phyloP scores from a whole-genome alignment of 2,888 invertebrate genomes.

The Linyphia triangularis region DNA sequence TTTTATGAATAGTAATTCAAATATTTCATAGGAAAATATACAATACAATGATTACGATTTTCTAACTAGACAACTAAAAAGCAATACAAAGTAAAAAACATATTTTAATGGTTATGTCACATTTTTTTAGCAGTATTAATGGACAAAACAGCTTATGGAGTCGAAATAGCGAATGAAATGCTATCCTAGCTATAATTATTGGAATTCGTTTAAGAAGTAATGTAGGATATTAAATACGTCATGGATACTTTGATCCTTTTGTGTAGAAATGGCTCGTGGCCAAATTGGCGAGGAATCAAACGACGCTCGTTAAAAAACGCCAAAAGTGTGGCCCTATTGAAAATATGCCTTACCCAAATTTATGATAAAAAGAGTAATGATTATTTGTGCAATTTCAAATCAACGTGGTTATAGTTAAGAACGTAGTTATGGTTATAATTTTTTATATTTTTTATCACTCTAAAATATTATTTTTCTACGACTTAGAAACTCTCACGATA shows the following conservation, averaged over 20 bases:
- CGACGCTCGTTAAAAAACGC: conserved; percentile 6
- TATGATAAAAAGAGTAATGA: not conserved
- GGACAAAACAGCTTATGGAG: not conserved
- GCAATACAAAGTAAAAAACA: not conserved
- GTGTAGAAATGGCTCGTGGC: conserved; percentile 11
- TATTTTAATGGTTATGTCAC: no score
- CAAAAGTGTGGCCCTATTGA: not conserved
- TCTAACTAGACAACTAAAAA: not conserved
- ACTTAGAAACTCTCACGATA: no score
- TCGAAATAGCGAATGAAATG: not conserved
- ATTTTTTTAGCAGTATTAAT: not conserved
- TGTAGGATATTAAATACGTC: not conserved
- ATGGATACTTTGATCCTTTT: conserved; percentile 4
- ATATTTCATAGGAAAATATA: no score
- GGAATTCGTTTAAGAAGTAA: conserved; percentile 3
- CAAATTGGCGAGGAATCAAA: conserved; percentile 38
- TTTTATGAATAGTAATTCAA: no score
- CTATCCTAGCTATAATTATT: not conserved
- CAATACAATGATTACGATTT: no score
- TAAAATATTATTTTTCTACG: no score
- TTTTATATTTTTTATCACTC: no score
- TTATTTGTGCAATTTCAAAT: not conserved
- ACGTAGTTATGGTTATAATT: not conserved
- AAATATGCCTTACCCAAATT: not conserved
- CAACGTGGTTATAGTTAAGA: not conserved